Evolutionary conservation across 2,113 vertebrate species (phyloP), one percentile per base, ranked within the genome.

Genomic region (Probosciger aterrimus): DNA sequence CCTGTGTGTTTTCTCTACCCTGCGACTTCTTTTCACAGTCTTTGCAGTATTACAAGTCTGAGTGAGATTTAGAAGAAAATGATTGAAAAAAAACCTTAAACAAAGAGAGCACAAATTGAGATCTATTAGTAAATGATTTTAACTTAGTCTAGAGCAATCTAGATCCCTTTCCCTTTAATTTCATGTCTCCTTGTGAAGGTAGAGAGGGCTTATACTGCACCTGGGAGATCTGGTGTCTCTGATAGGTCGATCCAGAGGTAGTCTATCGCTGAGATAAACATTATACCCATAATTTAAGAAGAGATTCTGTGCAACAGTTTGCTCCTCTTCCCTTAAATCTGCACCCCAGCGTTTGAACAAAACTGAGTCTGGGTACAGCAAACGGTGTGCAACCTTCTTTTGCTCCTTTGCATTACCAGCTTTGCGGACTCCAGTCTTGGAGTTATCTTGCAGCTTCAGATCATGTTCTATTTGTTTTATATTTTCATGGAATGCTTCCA

Each of bases 241-340:
- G 59, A 97, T 39, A 63, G 73, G 69, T 37, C 67, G 47, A 31
- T 96, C 76, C 39, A 94, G 64, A 39, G 96, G 92, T 16, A 96
- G 33, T 18, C 11, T 87, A 49, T 97, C 53, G 50, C 97, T 90
- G 30, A 97, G 89, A 44, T 95, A 96, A 44, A 74, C 89, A 2
- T 97, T 97, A 92, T 95, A 96, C 7, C 94, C 89, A 39, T 95
- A 97, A 52, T 44, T 93, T 47, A 31, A 20, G 37, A 97, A 97
- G 49, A 97, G 86, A 16, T 93, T 65, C 89, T 95, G 47, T 9
- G 93, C 96, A 71, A 39, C 18, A 43, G 49, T 78, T 88, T 97
- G 92, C 25, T 97, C 59, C 22, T 82, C 81, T 59, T 96, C 92
- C 10, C 65, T 82, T 37, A 97, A 93, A n/a, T 44, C 73, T 44